These are phyloP conservation scores for Eristalis intricaria DNA, from an alignment of 2,888 invertebrate genomes.

Conservation along the genomic window DNA sequence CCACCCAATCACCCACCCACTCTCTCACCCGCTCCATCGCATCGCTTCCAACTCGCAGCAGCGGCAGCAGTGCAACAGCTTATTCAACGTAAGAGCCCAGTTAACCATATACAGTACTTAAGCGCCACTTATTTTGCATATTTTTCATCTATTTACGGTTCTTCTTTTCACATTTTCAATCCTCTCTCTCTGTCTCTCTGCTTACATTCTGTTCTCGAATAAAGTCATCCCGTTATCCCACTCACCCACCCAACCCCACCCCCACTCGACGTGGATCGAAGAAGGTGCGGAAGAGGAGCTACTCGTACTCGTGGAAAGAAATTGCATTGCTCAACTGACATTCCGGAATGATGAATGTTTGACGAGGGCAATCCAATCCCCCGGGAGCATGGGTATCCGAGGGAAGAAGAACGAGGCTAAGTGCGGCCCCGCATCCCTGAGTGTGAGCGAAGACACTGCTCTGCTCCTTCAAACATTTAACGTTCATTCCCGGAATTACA, in stretches of 20 bases:
- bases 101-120: slow-evolving; percentile 36
- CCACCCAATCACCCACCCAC: neutral
- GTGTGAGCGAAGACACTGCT: neutral
- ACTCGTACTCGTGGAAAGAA: neutral
- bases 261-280: slow-evolving; percentile 1
- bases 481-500: slow-evolving; percentile 43
- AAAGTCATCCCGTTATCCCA: neutral
- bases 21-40: neutral
- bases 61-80: slow-evolving; percentile 47
- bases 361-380: slow-evolving; percentile 31
- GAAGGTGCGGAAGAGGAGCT: neutral
- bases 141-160: slow-evolving; percentile 40
- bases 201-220: neutral
- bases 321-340: slow-evolving; percentile 56
- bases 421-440: neutral
- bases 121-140: slow-evolving; percentile 39
- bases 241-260: neutral
- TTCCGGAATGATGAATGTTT: slow-evolving; percentile 35
- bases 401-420: slow-evolving; percentile 1
- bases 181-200: neutral
- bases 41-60: neutral
- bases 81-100: slow-evolving; percentile 26
- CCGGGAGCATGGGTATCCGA: neutral
- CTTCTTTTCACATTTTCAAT: slow-evolving; percentile 19
- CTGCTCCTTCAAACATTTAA: slow-evolving; percentile 31